phyloP scores from a whole-genome alignment of 1,140 invertebrate species.

The Ladona fulva region DNA sequence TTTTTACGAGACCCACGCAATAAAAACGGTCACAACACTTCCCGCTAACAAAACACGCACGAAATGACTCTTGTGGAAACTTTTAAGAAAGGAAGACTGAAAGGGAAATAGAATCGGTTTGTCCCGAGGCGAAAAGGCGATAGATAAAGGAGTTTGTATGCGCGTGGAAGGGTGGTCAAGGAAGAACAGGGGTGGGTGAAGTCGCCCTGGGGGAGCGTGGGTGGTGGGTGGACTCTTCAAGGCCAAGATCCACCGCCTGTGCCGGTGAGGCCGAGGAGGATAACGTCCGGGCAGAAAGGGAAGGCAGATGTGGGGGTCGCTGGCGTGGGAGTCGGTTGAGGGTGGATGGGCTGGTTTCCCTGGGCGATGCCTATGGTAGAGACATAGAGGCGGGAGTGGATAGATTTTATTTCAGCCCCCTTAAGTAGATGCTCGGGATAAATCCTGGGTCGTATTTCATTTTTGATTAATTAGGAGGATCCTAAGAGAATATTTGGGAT shows the following conservation, averaged over 20 bases:
- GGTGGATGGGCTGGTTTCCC: neutral
- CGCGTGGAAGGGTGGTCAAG: neutral
- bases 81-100: neutral
- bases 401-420: too few relatives aligned
- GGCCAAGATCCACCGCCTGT: slow-evolving; percentile 5
- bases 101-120: neutral
- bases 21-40: too few relatives aligned
- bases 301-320: neutral
- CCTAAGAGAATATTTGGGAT: too few relatives aligned
- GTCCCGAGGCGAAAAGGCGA: neutral
- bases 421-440: too few relatives aligned
- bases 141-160: neutral
- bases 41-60: too few relatives aligned
- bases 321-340: neutral
- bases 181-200: neutral
- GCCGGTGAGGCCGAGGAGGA: neutral
- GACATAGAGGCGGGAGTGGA: neutral
- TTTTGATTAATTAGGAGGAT: too few relatives aligned
- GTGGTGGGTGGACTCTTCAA: neutral
- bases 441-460: too few relatives aligned
- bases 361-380: neutral
- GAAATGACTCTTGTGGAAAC: too few relatives aligned
- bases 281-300: neutral
- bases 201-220: neutral
- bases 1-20: too few relatives aligned